Conservation (phyloP, 2,113 vertebrate genomes). For the Leptosomus discolor region DNA sequence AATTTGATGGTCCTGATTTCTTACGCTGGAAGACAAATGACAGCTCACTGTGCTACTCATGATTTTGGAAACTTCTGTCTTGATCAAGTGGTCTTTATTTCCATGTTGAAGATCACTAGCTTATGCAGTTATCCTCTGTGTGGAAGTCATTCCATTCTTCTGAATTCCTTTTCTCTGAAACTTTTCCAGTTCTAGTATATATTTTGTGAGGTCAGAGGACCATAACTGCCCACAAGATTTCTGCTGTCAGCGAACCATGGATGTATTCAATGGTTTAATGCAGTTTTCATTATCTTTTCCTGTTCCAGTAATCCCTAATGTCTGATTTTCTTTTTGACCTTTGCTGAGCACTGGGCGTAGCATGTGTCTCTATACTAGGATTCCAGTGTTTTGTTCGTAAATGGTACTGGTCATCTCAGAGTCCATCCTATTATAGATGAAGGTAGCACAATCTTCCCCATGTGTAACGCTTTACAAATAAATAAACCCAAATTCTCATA, state of each 20-base stretch:
- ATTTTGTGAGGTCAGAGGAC: neutral
- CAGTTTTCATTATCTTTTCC: neutral
- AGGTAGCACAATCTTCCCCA: neutral
- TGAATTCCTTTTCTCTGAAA: neutral
- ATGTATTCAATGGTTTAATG: neutral
- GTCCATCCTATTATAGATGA: neutral
- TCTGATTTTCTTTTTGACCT: neutral
- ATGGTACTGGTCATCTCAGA: neutral
- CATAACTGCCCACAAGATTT: neutral
- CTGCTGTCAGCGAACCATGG: neutral
- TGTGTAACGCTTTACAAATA: neutral
- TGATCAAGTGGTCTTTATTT: neutral
- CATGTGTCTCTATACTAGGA: neutral
- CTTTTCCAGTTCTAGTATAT: neutral
- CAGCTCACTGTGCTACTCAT: neutral
- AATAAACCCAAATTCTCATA: neutral
- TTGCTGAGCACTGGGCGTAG: neutral
- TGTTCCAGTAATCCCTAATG: neutral
- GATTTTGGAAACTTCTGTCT: neutral
- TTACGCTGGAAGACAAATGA: neutral
- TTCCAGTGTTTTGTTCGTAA: neutral
- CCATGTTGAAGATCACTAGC: neutral
- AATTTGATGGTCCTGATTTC: neutral
- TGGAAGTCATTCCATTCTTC: neutral
- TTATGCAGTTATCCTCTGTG: fast-evolving